phyloP scores from a whole-genome alignment of 1,140 invertebrate genomes.

The Drosophila obscura region DNA sequence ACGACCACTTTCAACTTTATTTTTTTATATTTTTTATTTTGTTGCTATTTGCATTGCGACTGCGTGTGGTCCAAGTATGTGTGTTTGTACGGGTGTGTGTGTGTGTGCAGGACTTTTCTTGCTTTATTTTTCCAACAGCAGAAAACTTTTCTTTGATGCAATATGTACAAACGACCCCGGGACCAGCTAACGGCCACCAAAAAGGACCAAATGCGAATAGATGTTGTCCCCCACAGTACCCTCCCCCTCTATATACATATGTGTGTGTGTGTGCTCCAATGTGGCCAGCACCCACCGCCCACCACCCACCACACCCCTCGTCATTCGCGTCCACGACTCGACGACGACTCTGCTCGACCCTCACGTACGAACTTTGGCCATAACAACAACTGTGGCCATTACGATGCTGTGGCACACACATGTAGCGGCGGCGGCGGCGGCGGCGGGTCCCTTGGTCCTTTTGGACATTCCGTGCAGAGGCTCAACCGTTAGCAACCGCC shows the following conservation, averaged over 20 bases:
- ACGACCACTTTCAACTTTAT: too few relatives aligned
- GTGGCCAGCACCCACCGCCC: background rate
- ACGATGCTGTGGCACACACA: conserved; percentile 62
- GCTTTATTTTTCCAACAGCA: conserved; percentile 59
- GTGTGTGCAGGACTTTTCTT: conserved; percentile 39
- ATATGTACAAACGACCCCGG: conserved; percentile 74
- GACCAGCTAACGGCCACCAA: conserved; percentile 50
- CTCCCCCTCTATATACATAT: too few relatives aligned
- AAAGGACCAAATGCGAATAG: conserved; percentile 56
- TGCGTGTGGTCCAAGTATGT: conserved; percentile 52
- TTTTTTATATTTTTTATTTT: background rate
- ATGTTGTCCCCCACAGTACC: conserved; percentile 12
- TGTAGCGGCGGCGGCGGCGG: conserved; percentile 9
- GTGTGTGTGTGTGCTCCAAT: conserved; percentile 22
- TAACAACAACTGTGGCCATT: conserved; percentile 83
- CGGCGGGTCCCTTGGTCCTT: conserved; percentile 55
- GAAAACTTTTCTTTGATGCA: conserved; percentile 78
- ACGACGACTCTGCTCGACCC: conserved; percentile 64
- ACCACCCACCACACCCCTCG: background rate
- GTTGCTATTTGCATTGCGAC: conserved; percentile 69
- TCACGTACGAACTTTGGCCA: conserved; percentile 82
- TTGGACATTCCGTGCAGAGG: conserved; percentile 61
- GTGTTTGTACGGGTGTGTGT: conserved; percentile 48
- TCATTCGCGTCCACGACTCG: conserved; percentile 16
- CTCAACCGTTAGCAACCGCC: conserved; percentile 47